These are phyloP conservation scores for Eupithecia subumbrata DNA, from an alignment of 2,888 invertebrate genomes.

Conservation along the genomic window DNA sequence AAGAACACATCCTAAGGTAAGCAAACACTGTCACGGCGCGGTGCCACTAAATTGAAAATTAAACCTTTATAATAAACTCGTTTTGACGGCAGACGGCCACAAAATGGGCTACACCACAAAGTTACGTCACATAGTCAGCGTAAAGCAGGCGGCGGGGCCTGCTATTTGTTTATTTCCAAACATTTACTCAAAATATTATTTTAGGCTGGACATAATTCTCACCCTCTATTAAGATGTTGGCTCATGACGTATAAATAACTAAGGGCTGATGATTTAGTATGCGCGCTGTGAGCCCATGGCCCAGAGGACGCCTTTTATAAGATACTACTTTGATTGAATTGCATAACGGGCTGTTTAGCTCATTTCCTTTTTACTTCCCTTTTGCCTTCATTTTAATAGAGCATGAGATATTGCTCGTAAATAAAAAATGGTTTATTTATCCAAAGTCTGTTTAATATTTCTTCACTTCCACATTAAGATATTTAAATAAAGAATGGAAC, in stretches of 20 bases:
- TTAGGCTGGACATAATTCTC: conserved; percentile 81
- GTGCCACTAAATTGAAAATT: conserved; percentile 66
- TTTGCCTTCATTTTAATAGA: conserved; percentile 47
- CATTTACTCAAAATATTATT: conserved; percentile 83
- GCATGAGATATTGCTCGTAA: conserved; percentile 27
- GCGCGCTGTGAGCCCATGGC: conserved; percentile 72
- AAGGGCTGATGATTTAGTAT: conserved; percentile 81
- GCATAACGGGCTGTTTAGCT: conserved; percentile 69
- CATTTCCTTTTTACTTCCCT: conserved; percentile 59
- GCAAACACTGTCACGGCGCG: conserved; percentile 65
- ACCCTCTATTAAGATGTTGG: conserved; percentile 80
- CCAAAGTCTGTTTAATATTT: background rate
- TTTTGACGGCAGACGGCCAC: conserved; percentile 67
- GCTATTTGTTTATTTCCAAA: conserved; percentile 79
- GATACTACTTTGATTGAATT: conserved; percentile 75
- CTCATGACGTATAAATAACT: conserved; percentile 82
- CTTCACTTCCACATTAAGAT: background rate
- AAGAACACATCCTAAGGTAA: conserved; percentile 99
- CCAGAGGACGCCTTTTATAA: conserved; percentile 59
- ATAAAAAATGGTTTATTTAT: conserved; percentile 10
- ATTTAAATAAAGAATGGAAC: background rate
- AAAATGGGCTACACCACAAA: conserved; percentile 59
- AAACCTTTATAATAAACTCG: conserved; percentile 70
- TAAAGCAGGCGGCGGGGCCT: conserved; percentile 66
- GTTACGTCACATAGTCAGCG: conserved; percentile 69